phyloP scores from a whole-genome alignment of 2,113 vertebrate genomes.

The Butastur rufipennis region DNA sequence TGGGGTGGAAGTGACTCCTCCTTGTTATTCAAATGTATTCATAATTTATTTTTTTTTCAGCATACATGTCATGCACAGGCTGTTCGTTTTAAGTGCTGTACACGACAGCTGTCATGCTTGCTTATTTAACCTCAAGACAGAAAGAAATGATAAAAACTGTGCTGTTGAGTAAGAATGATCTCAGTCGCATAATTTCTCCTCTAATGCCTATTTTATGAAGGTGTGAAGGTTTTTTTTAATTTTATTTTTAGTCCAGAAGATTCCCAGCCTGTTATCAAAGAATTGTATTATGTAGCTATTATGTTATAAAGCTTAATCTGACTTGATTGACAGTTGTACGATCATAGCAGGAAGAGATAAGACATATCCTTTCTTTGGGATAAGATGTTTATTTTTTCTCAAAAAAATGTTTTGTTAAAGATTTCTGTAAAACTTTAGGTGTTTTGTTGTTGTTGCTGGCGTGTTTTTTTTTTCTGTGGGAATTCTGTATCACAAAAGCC shows the following conservation, averaged over 20 bases:
- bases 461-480: fast-evolving
- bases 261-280: background rate
- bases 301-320: background rate
- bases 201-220: background rate
- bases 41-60: background rate
- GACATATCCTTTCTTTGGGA: background rate
- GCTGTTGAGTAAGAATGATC: background rate
- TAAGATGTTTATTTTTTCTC: background rate
- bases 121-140: background rate
- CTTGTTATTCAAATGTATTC: background rate
- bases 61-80: background rate
- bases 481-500: background rate
- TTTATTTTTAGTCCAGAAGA: background rate
- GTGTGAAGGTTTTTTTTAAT: background rate
- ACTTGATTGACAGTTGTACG: background rate
- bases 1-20: background rate
- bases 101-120: background rate
- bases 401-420: background rate
- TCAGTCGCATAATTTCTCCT: background rate
- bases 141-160: background rate
- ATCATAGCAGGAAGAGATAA: background rate
- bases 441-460: background rate
- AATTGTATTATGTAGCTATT: background rate
- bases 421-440: background rate
- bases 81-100: background rate